Conservation (phyloP, 2,797 vertebrate genomes). For the Spea hammondii region DNA sequence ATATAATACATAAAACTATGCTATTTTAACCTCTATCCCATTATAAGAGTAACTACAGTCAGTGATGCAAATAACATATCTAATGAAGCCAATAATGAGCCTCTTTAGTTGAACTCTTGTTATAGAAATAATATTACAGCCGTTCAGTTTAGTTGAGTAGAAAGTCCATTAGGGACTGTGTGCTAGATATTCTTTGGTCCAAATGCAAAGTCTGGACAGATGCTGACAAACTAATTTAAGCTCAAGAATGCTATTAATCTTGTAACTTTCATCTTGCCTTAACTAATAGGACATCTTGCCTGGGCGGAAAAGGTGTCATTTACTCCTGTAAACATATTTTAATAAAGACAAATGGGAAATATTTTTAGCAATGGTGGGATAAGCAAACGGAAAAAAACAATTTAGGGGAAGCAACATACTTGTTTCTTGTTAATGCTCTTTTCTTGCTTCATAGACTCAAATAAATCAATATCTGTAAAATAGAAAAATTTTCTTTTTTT, state of each 20-base stretch:
- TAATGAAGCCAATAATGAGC: conserved; percentile 89
- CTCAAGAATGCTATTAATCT: conserved; percentile 78
- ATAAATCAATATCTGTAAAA: too few species aligned
- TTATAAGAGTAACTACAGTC: conserved; percentile 77
- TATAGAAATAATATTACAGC: conserved; percentile 78
- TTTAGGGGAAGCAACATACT: too few species aligned
- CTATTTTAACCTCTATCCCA: conserved; percentile 76
- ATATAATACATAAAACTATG: conserved; percentile 78
- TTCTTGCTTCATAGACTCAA: too few species aligned
- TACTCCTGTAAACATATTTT: conserved; percentile 80
- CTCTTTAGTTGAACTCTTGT: conserved; percentile 83
- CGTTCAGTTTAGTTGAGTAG: conserved; percentile 76
- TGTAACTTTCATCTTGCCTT: conserved; percentile 71
- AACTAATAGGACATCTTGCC: conserved; percentile 78
- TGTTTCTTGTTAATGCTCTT: too few species aligned
- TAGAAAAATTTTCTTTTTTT: too few species aligned
- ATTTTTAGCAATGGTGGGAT: conserved; percentile 32
- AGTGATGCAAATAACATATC: conserved; percentile 83
- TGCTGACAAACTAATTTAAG: conserved; percentile 75
- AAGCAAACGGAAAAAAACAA: conserved; percentile 45
- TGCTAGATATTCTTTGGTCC: conserved; percentile 62
- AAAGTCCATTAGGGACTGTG: conserved; percentile 71
- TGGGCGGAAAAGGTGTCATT: conserved; percentile 77
- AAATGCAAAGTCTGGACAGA: conserved; percentile 65
- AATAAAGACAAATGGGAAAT: conserved; percentile 67